Conservation (phyloP, 92 coral and sea anemone genomes). For the Epizoanthus illoricatus region DNA sequence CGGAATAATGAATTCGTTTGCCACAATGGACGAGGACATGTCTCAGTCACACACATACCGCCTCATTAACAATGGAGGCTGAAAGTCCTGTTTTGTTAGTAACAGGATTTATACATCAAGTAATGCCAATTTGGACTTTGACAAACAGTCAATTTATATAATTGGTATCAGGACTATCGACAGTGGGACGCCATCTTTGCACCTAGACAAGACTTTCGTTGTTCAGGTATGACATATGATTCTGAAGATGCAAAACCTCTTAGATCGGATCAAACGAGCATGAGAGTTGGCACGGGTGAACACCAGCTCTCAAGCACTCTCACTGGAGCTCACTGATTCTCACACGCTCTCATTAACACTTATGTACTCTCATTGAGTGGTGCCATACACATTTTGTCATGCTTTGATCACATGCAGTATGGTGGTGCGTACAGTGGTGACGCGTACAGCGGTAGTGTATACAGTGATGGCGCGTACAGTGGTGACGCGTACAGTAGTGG, state of each 20-base stretch:
- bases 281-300: too few species aligned
- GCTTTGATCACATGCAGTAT: too few species aligned
- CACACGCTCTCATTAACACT: too few species aligned
- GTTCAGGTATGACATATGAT: slow-evolving; percentile 55
- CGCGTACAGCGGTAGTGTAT: too few species aligned
- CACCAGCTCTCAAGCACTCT: too few species aligned
- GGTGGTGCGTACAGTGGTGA: too few species aligned
- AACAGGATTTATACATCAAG: slow-evolving; percentile 59
- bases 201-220: slow-evolving; percentile 60
- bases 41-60: slow-evolving; percentile 75
- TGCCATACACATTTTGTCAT: too few species aligned
- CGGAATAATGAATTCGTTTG: slow-evolving; percentile 64
- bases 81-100: slow-evolving; percentile 60
- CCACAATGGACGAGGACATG: slow-evolving; percentile 75
- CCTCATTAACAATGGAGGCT: slow-evolving; percentile 62
- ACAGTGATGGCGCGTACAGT: too few species aligned
- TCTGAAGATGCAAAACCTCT: neutral
- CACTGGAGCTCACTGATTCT: too few species aligned
- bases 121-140: slow-evolving; percentile 69
- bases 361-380: too few species aligned
- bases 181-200: slow-evolving; percentile 68
- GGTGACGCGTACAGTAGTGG: too few species aligned
- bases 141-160: slow-evolving; percentile 54
- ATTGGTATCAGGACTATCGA: slow-evolving; percentile 74
- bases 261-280: neutral